Evolutionary conservation across 2,797 vertebrate species (phyloP).

Genomic region (Astyanax mexicanus): DNA sequence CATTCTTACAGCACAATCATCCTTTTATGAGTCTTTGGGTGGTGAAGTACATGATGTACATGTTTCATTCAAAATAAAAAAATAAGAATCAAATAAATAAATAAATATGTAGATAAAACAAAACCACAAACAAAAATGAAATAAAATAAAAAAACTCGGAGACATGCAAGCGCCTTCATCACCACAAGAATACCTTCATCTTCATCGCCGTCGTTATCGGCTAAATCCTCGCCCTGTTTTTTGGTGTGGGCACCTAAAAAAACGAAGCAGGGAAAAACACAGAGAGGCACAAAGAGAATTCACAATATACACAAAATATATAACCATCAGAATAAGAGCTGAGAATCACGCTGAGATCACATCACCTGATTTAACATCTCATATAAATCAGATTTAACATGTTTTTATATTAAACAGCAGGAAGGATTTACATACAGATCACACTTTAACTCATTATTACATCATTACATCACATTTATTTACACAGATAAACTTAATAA

Average conservation of each 20-base stretch:
- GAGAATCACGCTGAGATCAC: background rate
- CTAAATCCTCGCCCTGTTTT: slow-evolving; percentile 99
- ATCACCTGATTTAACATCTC: slow-evolving; percentile 15
- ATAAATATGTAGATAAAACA: slow-evolving; percentile 20
- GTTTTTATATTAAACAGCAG: background rate
- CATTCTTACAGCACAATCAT: too few species aligned
- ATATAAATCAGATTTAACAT: background rate
- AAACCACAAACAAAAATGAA: background rate
- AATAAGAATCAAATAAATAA: background rate
- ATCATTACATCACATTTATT: background rate
- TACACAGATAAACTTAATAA: slow-evolving; percentile 38
- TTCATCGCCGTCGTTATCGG: slow-evolving; percentile 99
- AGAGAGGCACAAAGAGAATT: slow-evolving; percentile 80
- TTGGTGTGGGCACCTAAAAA: slow-evolving; percentile 97
- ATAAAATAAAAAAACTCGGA: slow-evolving; percentile 52
- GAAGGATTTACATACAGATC: slow-evolving; percentile 1
- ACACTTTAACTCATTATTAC: slow-evolving; percentile 22
- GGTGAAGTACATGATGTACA: slow-evolving; percentile 34
- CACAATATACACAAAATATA: slow-evolving; percentile 48
- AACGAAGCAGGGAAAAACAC: slow-evolving; percentile 91
- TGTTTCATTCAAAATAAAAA: slow-evolving; percentile 41
- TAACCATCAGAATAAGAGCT: slow-evolving; percentile 16
- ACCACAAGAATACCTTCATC: slow-evolving; percentile 99
- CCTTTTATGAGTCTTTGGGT: slow-evolving; percentile 41
- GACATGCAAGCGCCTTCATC: slow-evolving; percentile 84